A percentile compares a stretch with the other conserved stretches of the same genome.
Conservation (phyloP, 2,797 vertebrate genomes). For the Manis crassicaudata region DNA sequence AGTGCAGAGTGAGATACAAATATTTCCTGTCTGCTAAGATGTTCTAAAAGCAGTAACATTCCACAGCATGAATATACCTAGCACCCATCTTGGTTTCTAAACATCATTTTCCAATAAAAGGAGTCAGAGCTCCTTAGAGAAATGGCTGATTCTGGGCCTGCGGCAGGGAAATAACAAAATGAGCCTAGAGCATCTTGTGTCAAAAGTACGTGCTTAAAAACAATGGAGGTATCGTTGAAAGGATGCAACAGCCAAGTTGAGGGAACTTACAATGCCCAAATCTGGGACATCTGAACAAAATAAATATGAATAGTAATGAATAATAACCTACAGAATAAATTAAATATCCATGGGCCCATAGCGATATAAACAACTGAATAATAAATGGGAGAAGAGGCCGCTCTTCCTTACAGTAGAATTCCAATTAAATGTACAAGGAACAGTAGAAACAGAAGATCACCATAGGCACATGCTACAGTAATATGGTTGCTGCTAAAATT, state of each 20-base stretch:
- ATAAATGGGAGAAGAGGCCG: not conserved
- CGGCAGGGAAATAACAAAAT: not conserved
- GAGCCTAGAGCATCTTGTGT: not conserved
- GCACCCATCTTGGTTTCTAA: not conserved
- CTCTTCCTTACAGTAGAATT: not conserved
- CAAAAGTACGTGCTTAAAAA: not conserved
- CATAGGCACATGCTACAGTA: not conserved
- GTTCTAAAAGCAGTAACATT: not conserved
- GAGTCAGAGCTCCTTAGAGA: not conserved
- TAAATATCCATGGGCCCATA: not conserved
- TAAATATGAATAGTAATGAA: not conserved
- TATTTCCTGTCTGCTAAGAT: not conserved
- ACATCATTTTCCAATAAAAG: not conserved
- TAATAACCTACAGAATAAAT: conserved; percentile 7
- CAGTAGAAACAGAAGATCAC: not conserved
- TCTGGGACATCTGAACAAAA: not conserved
- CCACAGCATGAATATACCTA: not conserved
- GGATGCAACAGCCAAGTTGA: not conserved
- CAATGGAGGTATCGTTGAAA: not conserved
- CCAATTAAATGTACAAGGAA: not conserved
- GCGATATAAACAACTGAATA: not conserved
- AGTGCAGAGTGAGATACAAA: not conserved
- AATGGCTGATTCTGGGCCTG: not conserved
- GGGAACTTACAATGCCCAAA: not conserved
- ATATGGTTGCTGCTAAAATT: not conserved